These are phyloP conservation scores for Alloplasta piceator DNA, from an alignment of 2,888 invertebrate species.

Conservation along the genomic window DNA sequence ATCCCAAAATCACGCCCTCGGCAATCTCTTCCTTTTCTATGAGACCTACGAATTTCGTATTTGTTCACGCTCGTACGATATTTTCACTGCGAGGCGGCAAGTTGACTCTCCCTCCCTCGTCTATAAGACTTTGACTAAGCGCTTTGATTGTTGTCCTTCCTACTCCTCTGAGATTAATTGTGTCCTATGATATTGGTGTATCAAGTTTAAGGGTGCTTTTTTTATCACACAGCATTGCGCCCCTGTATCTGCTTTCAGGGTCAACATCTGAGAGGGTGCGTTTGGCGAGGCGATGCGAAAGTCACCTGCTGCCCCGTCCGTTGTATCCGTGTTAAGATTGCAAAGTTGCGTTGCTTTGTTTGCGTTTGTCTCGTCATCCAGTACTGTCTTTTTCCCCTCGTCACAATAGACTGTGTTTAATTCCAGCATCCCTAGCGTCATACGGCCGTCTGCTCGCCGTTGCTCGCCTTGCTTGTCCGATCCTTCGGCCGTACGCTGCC, in stretches of 20 bases:
- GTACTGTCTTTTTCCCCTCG: neutral
- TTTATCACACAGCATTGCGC: slow-evolving; percentile 5
- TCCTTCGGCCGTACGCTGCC: neutral
- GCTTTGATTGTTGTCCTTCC: neutral
- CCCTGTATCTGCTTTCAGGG: slow-evolving; percentile 2
- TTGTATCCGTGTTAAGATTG: neutral
- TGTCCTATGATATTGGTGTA: neutral
- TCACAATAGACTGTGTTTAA: neutral
- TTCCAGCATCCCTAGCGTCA: neutral
- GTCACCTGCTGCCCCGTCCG: neutral
- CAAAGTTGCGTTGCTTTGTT: neutral
- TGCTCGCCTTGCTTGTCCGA: neutral
- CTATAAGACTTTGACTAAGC: too few relatives aligned
- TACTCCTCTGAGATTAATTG: neutral
- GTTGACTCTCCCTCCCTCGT: neutral
- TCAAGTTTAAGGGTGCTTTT: neutral
- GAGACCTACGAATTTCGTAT: neutral
- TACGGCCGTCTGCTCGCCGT: too few relatives aligned
- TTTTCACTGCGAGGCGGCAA: too few relatives aligned
- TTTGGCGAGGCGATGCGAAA: neutral
- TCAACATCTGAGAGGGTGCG: neutral
- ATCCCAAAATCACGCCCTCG: neutral
- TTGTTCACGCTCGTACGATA: too few relatives aligned
- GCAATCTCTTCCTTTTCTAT: neutral
- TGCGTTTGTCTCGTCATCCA: neutral